Percentiles rank a stretch among this genome's conserved stretches.
Evolutionary conservation across 2,888 invertebrate species (phyloP).

Genomic region (Branchellion lobata): DNA sequence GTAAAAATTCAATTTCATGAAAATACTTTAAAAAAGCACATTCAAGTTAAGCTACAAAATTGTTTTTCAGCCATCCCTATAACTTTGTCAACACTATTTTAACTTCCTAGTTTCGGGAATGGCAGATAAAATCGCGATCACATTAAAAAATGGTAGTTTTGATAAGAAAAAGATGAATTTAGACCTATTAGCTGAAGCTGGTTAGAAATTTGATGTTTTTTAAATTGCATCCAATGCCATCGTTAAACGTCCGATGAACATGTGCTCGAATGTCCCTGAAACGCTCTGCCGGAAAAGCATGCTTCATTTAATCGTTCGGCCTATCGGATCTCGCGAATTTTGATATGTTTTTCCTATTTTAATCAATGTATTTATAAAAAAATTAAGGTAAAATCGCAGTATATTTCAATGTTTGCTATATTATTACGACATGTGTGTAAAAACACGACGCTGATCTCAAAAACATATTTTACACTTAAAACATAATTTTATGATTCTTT

Average conservation of each 20-base stretch:
- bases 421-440: too few species aligned
- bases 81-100: slow-evolving; percentile 39
- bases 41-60: too few species aligned
- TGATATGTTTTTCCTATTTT: too few species aligned
- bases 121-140: not conserved
- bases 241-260: not conserved
- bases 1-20: too few species aligned
- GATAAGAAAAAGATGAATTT: slow-evolving; percentile 41
- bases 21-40: not conserved
- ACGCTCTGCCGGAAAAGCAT: slow-evolving; percentile 13
- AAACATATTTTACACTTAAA: too few species aligned
- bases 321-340: too few species aligned
- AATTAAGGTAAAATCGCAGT: too few species aligned
- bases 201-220: slow-evolving; percentile 7
- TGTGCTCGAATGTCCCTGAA: slow-evolving; percentile 13
- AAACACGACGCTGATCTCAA: too few species aligned
- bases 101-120: slow-evolving; percentile 43
- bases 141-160: not conserved
- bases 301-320: not conserved
- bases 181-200: slow-evolving; percentile 42
- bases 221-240: not conserved
- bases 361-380: too few species aligned
- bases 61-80: not conserved
- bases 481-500: too few species aligned
- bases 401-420: too few species aligned